phyloP scores from a whole-genome alignment of 2,888 invertebrate genomes.

The Tetranychus piercei region DNA sequence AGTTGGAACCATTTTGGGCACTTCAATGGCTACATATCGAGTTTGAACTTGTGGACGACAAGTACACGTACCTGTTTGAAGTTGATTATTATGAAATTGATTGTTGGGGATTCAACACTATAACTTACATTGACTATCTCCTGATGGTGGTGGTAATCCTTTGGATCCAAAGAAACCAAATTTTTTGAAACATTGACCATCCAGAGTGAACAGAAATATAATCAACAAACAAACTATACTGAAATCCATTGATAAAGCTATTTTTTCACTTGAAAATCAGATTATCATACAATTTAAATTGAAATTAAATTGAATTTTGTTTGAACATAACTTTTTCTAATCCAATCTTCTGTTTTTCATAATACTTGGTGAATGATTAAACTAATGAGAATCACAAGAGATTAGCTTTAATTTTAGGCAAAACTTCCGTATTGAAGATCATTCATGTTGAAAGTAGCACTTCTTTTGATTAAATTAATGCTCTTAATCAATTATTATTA shows the following conservation, averaged over 20 bases:
- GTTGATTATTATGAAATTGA: not conserved
- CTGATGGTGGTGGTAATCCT: not conserved
- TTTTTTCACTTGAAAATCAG: no score
- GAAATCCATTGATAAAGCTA: not conserved
- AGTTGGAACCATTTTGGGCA: not conserved
- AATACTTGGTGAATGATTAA: no score
- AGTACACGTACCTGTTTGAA: not conserved
- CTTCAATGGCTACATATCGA: not conserved
- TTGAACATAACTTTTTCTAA: no score
- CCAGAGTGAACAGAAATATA: not conserved
- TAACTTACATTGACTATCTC: not conserved
- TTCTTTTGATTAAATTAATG: no score
- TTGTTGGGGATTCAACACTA: not conserved
- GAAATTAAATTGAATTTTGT: no score
- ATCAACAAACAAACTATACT: not conserved
- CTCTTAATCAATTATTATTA: no score
- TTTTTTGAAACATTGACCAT: not conserved
- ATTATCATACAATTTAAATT: no score
- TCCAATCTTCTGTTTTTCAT: no score
- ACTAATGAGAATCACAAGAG: no score
- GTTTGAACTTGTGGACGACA: not conserved
- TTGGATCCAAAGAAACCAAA: not conserved
- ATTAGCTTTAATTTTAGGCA: no score
- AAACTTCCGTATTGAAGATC: no score
- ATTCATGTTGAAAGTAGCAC: no score